Conservation (phyloP, 2,797 vertebrate species). For the Sylvilagus floridanus region DNA sequence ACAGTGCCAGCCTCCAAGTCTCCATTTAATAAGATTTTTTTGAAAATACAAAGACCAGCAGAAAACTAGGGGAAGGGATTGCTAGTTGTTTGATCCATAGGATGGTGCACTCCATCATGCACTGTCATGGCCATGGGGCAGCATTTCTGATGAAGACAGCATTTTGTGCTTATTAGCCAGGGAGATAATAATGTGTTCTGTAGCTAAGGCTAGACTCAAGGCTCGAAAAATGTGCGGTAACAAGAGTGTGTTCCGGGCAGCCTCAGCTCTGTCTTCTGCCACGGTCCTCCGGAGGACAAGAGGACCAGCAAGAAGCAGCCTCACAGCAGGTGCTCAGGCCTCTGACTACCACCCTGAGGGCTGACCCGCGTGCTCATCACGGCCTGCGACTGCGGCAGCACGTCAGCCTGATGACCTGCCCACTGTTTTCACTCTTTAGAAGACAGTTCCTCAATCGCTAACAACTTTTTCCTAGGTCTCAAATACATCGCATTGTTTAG, state of each 20-base stretch:
- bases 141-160: neutral
- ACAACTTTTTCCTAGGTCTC: constrained; percentile 95
- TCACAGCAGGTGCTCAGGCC: neutral
- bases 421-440: constrained; percentile 95
- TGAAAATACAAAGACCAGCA: neutral
- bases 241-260: too few relatives aligned
- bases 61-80: neutral
- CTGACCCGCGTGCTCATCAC: neutral
- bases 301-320: neutral
- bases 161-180: neutral
- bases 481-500: constrained; percentile 94
- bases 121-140: neutral
- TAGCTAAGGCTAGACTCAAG: neutral
- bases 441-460: constrained; percentile 92
- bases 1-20: too few relatives aligned
- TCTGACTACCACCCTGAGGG: neutral
- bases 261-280: neutral
- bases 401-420: constrained; percentile 88
- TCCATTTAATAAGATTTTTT: neutral
- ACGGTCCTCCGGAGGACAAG: fast-evolving
- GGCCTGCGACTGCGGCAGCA: neutral
- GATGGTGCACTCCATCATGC: too few relatives aligned
- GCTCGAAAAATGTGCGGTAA: neutral
- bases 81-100: neutral
- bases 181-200: neutral